phyloP scores from a whole-genome alignment of 2,797 vertebrate species.

The Rhynchotus rufescens region DNA sequence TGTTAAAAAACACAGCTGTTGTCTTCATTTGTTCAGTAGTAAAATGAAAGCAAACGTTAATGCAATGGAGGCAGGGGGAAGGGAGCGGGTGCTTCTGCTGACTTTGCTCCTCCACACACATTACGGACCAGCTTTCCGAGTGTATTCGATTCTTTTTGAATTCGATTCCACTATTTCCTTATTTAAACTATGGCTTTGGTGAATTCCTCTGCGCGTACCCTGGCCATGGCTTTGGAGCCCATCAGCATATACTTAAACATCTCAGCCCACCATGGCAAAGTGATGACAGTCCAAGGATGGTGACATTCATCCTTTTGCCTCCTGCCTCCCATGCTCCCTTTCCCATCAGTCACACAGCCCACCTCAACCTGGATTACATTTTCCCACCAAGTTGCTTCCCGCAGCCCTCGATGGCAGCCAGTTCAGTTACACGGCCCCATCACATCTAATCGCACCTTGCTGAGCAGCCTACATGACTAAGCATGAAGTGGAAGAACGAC shows the following conservation, averaged over 20 bases:
- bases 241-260: accelerated
- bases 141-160: not conserved
- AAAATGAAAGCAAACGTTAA: not conserved
- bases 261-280: not conserved
- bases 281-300: not conserved
- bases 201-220: not conserved
- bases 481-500: not conserved
- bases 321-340: not conserved
- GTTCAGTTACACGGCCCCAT: not conserved
- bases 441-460: not conserved
- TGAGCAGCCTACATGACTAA: not conserved
- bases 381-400: not conserved
- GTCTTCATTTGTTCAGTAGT: slow-evolving; percentile 39
- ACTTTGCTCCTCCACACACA: not conserved
- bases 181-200: not conserved
- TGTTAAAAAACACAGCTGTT: slow-evolving; percentile 62
- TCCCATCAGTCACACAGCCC: not conserved
- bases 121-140: not conserved
- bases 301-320: not conserved
- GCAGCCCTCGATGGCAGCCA: accelerated
- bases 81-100: slow-evolving; percentile 21
- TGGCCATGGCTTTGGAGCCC: not conserved
- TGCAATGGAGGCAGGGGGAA: slow-evolving; percentile 10
- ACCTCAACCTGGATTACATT: not conserved
- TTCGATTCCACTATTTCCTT: not conserved